A percentile compares a stretch with the other conserved stretches of the same genome.
Conservation (phyloP, 2,888 invertebrate genomes). For the Lumbricus terrestris region DNA sequence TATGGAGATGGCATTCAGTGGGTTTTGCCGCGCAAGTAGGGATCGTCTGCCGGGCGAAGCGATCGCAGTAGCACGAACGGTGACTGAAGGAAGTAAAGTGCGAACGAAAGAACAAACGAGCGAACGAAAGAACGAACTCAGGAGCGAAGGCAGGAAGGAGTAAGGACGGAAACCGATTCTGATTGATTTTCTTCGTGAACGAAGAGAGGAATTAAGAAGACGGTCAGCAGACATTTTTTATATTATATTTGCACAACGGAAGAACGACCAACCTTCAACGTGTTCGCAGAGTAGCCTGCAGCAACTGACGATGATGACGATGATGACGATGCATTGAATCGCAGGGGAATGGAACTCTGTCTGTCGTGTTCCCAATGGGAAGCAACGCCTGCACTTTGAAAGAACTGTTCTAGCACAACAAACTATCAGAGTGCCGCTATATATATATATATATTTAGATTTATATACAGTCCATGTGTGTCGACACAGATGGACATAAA, state of each 20-base stretch:
- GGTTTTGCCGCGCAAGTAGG: neutral
- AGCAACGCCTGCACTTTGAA: neutral
- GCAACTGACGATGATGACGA: neutral
- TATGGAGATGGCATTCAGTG: neutral
- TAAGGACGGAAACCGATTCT: neutral
- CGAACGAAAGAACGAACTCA: neutral
- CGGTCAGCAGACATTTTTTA: neutral
- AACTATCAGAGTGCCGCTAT: neutral
- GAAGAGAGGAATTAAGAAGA: neutral
- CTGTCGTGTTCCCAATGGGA: neutral
- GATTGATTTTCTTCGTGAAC: neutral
- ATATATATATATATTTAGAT: too few species aligned
- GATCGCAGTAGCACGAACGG: neutral
- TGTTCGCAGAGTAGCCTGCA: too few species aligned
- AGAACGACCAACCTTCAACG: neutral
- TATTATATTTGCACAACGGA: neutral
- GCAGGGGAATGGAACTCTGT: neutral
- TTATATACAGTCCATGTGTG: too few species aligned
- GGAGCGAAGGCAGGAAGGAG: neutral
- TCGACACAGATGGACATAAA: neutral
- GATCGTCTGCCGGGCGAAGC: neutral
- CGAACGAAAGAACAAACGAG: neutral
- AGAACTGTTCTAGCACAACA: neutral
- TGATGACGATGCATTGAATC: too few species aligned
- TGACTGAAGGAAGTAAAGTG: neutral